Base-by-base conservation (phyloP, 2,888 invertebrate species). In the Alsophila aescularia region DNA sequence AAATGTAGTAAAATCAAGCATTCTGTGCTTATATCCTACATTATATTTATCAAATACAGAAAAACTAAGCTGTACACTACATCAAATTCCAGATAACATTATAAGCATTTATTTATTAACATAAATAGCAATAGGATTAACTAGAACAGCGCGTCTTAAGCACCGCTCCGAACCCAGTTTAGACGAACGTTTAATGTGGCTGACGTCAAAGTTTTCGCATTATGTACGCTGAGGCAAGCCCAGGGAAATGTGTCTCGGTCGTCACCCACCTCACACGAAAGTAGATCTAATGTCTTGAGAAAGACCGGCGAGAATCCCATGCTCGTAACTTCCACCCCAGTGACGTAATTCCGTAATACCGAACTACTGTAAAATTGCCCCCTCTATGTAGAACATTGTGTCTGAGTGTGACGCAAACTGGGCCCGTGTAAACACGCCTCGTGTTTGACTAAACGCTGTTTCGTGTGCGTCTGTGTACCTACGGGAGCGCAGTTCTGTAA, bases 161-260 rank as follows among this genome's bases (percentile, higher is more conserved):
- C 52, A 50, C 31, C 52, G 59, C 49, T 55, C 44, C 52, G 47
- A 66, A 45, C 58, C 48, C 56, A 64, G 63, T 64, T 66, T 62
- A 64, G 52, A 54, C 58, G 56, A 62, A 62, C 69, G 53, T 57
- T 68, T 62, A 72, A 81, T 80, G 67, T 81, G 68, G 75, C 63
- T 87, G 87, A 88, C 90, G 88, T 90, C 84, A 87, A 85, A 88
- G 74, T 87, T 87, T 83, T 83, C 81, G 73, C 81, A 84, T 86
- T 85, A 85, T 75, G 67, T 32, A 48, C 32, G 42, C 41, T 36
- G 36, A 31, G 35, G 47, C 76, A 79, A 76, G 77, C 68, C 61
- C 50, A 54, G 47, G 60, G 74, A 77, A 85, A 79, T 85, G 79
- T 87, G 87, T 87, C 85, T 87, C 78, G 88, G 88, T 84, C 87